phyloP scores from a whole-genome alignment of 92 coral and sea anemone genomes.

The Plumapathes pennacea region DNA sequence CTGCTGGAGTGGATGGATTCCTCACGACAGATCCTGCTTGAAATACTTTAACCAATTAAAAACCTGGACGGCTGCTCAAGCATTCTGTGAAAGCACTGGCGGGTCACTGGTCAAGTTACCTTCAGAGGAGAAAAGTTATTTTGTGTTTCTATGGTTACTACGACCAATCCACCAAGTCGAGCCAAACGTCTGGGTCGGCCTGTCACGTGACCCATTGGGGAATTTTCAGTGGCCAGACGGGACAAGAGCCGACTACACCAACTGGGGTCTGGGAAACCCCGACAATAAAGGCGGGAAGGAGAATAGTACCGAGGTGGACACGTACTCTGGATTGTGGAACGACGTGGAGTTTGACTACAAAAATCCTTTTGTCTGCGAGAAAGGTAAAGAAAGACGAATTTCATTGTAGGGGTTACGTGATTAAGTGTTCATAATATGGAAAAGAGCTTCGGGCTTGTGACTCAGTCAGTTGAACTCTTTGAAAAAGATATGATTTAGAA shows the following conservation, averaged over 20 bases:
- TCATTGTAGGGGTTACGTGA: too few species aligned
- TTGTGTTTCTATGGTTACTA: constrained; percentile 19
- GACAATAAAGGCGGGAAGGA: constrained; percentile 16
- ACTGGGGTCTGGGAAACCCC: constrained; percentile 21
- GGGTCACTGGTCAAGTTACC: constrained; percentile 13
- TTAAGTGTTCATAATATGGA: too few species aligned
- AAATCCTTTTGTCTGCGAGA: constrained; percentile 20
- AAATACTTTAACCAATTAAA: constrained; percentile 7
- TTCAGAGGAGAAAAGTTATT: constrained; percentile 23
- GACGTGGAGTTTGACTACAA: constrained; percentile 20
- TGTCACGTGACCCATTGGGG: constrained; percentile 13
- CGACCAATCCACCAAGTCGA: constrained; percentile 12
- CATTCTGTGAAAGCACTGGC: constrained; percentile 1
- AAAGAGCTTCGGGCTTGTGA: too few species aligned
- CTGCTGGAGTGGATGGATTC: constrained; percentile 33
- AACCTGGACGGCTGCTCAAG: constrained; percentile 10
- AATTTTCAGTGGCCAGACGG: constrained; percentile 36
- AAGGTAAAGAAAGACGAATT: constrained; percentile 8
- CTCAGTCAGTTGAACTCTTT: too few species aligned
- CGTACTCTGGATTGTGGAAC: constrained; percentile 27
- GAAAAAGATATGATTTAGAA: too few species aligned
- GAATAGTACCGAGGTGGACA: constrained; percentile 18
- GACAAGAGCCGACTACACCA: constrained; percentile 7
- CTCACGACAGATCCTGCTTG: constrained; percentile 10
- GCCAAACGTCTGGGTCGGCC: constrained; percentile 29